Conservation (phyloP, 2,888 invertebrate genomes). For the Drosophila vallismaia region DNA sequence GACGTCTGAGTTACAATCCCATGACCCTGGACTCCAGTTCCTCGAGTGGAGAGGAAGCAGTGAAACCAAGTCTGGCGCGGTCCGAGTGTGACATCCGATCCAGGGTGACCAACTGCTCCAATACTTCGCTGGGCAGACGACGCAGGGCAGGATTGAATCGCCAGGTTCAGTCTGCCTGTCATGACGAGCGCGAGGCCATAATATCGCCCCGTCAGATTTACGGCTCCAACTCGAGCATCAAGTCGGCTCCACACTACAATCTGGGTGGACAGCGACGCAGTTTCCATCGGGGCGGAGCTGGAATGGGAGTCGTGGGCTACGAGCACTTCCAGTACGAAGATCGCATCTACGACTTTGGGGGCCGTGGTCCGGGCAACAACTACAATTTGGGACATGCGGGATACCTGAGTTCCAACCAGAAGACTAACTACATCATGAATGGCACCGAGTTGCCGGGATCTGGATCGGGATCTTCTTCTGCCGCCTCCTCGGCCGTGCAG, state of each 20-base stretch:
- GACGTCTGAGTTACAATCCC: conserved; percentile 86
- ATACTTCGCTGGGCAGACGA: conserved; percentile 68
- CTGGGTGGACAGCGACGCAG: conserved; percentile 68
- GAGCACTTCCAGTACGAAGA: conserved; percentile 80
- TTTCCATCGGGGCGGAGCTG: conserved; percentile 59
- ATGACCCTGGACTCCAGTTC: conserved; percentile 85
- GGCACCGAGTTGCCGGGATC: conserved; percentile 48
- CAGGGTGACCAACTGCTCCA: conserved; percentile 69
- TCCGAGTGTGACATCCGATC: conserved; percentile 86
- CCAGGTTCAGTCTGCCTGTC: conserved; percentile 77
- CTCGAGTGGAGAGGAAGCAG: conserved; percentile 85
- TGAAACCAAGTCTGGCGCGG: conserved; percentile 84
- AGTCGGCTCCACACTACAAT: conserved; percentile 84
- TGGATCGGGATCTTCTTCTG: conserved; percentile 75
- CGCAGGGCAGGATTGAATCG: conserved; percentile 81
- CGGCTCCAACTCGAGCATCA: conserved; percentile 84
- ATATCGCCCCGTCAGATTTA: conserved; percentile 82
- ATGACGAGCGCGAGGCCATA: conserved; percentile 76
- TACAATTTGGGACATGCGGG: conserved; percentile 49
- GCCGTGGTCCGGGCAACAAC: conserved; percentile 80
- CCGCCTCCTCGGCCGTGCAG: conserved; percentile 71
- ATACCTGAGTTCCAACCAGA: conserved; percentile 44
- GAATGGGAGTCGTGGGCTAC: conserved; percentile 54
- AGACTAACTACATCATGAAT: conserved; percentile 68
- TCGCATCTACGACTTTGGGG: conserved; percentile 83